A percentile compares a stretch with the other conserved stretches of the same genome.
Conservation (phyloP, 2,888 invertebrate species). For the Drosophila lacicola region DNA sequence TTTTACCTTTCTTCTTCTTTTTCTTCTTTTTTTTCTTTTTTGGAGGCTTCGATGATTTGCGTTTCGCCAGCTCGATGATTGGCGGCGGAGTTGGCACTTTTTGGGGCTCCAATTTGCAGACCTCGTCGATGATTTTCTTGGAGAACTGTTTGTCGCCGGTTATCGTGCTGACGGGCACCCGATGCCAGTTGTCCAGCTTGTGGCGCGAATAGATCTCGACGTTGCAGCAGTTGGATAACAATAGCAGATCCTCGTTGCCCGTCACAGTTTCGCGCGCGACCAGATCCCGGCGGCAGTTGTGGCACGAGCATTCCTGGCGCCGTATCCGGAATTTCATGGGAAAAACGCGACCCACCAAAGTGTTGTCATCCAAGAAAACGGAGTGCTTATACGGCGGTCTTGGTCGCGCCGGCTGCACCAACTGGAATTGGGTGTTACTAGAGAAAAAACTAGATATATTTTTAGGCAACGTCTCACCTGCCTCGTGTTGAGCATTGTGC, state of each 20-base stretch:
- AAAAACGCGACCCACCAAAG: slow-evolving; percentile 48
- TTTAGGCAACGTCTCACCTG: slow-evolving; percentile 20
- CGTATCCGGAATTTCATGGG: slow-evolving; percentile 53
- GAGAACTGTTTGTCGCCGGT: slow-evolving; percentile 30
- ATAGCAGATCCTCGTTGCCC: slow-evolving; percentile 33
- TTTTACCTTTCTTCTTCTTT: slow-evolving; percentile 7
- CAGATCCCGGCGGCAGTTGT: slow-evolving; percentile 31
- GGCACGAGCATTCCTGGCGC: slow-evolving; percentile 27
- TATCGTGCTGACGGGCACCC: slow-evolving; percentile 49
- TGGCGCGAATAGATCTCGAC: slow-evolving; percentile 42
- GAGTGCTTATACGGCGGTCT: slow-evolving; percentile 40
- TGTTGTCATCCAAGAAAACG: slow-evolving; percentile 36
- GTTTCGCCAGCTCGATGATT: too few relatives aligned
- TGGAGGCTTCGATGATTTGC: neutral
- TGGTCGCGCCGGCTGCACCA: neutral
- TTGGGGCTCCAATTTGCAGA: neutral
- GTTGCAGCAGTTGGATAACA: slow-evolving; percentile 56
- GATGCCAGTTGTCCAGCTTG: slow-evolving; percentile 53
- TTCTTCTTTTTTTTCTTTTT: slow-evolving; percentile 2
- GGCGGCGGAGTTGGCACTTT: neutral
- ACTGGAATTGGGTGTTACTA: neutral
- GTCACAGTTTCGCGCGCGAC: slow-evolving; percentile 43
- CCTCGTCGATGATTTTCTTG: slow-evolving; percentile 29
- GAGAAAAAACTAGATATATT: too few relatives aligned
- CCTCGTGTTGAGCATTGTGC: slow-evolving; percentile 35